phyloP scores from a whole-genome alignment of 2,888 invertebrate species.

The Lasioglossum vierecki region DNA sequence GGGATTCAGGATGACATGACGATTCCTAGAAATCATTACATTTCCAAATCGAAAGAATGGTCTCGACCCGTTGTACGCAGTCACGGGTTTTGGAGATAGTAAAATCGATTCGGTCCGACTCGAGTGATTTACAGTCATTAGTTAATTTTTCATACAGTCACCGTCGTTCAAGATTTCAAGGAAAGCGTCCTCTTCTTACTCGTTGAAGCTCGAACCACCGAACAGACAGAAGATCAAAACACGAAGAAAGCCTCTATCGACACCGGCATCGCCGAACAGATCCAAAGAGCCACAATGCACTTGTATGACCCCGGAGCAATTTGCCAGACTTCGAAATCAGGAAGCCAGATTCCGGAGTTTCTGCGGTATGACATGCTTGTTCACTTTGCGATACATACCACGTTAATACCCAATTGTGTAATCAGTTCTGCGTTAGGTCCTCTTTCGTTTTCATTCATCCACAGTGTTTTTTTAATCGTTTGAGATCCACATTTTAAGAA shows the following conservation, averaged over 20 bases:
- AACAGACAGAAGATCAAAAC: constrained; percentile 93
- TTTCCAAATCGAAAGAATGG: constrained; percentile 1
- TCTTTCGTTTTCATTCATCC: too few relatives aligned
- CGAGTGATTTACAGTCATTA: constrained; percentile 66
- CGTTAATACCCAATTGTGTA: too few relatives aligned
- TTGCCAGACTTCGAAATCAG: constrained; percentile 92
- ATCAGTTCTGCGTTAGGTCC: too few relatives aligned
- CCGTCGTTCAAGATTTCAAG: constrained; percentile 99
- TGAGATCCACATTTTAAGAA: neutral
- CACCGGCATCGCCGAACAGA: constrained; percentile 96
- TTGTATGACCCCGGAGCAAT: constrained; percentile 97
- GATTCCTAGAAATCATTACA: neutral
- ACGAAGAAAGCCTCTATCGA: constrained; percentile 96
- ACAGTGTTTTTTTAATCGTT: neutral
- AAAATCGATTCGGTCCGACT: constrained; percentile 38
- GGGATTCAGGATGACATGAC: neutral
- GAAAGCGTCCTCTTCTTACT: constrained; percentile 98
- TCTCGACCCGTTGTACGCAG: constrained; percentile 38
- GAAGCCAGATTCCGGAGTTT: constrained; percentile 91
- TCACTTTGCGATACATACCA: neutral
- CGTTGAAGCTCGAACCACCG: constrained; percentile 96
- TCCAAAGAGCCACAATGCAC: constrained; percentile 96
- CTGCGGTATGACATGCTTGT: constrained; percentile 70
- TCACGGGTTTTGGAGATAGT: constrained; percentile 34
- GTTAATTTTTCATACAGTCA: constrained; percentile 88